Evolutionary conservation across 1,140 invertebrate species (phyloP), one percentile per base, ranked within the genome.

Genomic region (Penaeus chinensis): DNA sequence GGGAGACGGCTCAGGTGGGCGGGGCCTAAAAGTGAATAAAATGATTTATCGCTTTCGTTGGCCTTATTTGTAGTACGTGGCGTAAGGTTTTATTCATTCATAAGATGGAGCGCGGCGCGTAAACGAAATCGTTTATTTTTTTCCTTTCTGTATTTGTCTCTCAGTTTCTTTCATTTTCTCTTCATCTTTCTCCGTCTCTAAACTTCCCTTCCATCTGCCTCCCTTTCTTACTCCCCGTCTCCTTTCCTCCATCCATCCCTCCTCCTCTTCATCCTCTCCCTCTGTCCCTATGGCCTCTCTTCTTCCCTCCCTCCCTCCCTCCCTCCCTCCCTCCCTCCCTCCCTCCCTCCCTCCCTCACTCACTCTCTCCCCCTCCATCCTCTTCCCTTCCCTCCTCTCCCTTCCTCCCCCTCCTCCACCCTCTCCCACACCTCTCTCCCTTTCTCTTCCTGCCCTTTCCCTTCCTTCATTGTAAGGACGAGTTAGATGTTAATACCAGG

Each of bases 71-170:
- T 54, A 54, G 11, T 54, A 54, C 54, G 54, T 24, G 71, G 71
- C 71, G 27, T 74, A 74, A 16, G 71, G 71, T 74, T 37, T 24
- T 74, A 74, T 74, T 74, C 71, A 24, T 54, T 54, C 54, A 54
- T 54, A 54, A 74, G 13, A 24, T 32, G 71, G 71, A 18, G 71
- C 4, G 7, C 32, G 3, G 3, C 27, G 71, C 71, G 71, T 74
- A 19, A 74, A 74, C 42, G 27, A 54, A 54, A 54, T 54, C 54
- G 54, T 32, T 19, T 74, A 37, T 32, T 32, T 27, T 27, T 74
- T 62, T 27, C 13, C 10, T n/a, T 8, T 81, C 19, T n/a, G 5
- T 20, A 11, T 27, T 19, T 60, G 24, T 60, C 60, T 60, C 79
- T 47, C 22, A 22, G 1, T 80, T 66, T 47, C n/a, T 47, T n/a